phyloP scores from a whole-genome alignment of 2,888 invertebrate genomes.

The Eupithecia subfuscata region DNA sequence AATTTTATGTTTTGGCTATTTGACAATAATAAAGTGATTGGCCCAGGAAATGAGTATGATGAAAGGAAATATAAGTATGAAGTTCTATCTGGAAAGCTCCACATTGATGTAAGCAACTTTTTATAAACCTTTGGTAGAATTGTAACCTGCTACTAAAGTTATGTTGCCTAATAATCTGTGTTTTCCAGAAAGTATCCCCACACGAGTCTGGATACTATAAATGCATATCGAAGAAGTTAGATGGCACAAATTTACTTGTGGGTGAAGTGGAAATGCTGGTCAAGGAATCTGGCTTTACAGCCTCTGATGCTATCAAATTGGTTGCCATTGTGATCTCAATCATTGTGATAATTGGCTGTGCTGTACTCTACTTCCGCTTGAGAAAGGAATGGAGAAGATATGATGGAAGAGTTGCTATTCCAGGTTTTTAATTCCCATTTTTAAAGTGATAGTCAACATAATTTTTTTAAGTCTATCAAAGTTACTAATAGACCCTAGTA shows the following conservation, averaged over 20 bases:
- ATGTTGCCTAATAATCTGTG: not conserved
- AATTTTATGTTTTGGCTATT: slow-evolving; percentile 88
- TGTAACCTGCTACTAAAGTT: not conserved
- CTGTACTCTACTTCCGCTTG: slow-evolving; percentile 72
- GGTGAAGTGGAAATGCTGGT: slow-evolving; percentile 86
- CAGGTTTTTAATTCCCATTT: slow-evolving; percentile 65
- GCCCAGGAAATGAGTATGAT: slow-evolving; percentile 85
- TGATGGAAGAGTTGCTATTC: slow-evolving; percentile 67
- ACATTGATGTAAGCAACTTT: slow-evolving; percentile 84
- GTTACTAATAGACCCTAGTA: not conserved
- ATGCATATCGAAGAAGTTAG: slow-evolving; percentile 85
- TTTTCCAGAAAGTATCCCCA: slow-evolving; percentile 83
- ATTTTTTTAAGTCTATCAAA: not conserved
- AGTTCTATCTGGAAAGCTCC: slow-evolving; percentile 87
- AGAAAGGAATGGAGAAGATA: slow-evolving; percentile 75
- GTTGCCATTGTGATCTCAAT: slow-evolving; percentile 76
- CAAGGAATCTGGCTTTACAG: slow-evolving; percentile 69
- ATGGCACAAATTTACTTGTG: slow-evolving; percentile 78
- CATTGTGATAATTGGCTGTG: slow-evolving; percentile 73
- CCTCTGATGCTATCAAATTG: slow-evolving; percentile 77
- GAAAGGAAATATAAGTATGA: slow-evolving; percentile 87
- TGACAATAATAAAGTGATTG: slow-evolving; percentile 83
- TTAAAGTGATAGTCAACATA: not conserved
- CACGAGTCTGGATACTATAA: slow-evolving; percentile 86
- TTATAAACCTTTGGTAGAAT: not conserved